Evolutionary conservation across 2,888 invertebrate species (phyloP).

Genomic region (Stegophylla sp.): DNA sequence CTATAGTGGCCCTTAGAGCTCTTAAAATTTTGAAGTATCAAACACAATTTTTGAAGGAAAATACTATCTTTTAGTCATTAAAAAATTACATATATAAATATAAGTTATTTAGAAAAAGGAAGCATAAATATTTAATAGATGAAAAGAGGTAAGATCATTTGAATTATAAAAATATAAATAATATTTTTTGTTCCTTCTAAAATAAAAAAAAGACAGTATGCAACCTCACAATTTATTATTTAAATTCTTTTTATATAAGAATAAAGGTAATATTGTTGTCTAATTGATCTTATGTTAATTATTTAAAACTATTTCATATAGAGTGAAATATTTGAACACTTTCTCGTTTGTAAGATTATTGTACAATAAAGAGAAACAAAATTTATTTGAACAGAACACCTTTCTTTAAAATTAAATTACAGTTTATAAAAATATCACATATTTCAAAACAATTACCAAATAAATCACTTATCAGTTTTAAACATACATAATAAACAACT

Average conservation of each 20-base stretch:
- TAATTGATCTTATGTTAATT: too few relatives aligned
- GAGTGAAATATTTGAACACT: too few relatives aligned
- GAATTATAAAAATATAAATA: neutral
- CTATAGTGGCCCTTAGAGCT: too few relatives aligned
- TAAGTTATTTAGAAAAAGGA: neutral
- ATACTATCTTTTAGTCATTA: neutral
- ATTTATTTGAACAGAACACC: neutral
- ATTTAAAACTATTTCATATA: too few relatives aligned
- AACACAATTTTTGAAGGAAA: neutral
- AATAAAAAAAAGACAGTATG: too few relatives aligned
- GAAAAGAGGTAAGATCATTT: neutral
- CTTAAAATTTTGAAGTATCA: too few relatives aligned
- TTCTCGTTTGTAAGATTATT: too few relatives aligned
- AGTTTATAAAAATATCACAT: constrained; percentile 49
- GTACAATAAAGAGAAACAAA: constrained; percentile 3
- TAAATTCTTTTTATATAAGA: too few relatives aligned
- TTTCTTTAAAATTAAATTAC: constrained; percentile 17
- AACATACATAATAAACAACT: constrained; percentile 31
- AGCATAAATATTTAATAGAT: neutral
- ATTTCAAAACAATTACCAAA: constrained; percentile 26
- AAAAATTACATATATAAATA: neutral
- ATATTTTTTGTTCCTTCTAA: too few relatives aligned
- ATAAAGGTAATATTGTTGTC: too few relatives aligned
- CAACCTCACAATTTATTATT: too few relatives aligned
- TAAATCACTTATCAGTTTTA: constrained; percentile 2